Conservation (phyloP, 2,888 invertebrate species). For the Lordiphosa fenestrarum region DNA sequence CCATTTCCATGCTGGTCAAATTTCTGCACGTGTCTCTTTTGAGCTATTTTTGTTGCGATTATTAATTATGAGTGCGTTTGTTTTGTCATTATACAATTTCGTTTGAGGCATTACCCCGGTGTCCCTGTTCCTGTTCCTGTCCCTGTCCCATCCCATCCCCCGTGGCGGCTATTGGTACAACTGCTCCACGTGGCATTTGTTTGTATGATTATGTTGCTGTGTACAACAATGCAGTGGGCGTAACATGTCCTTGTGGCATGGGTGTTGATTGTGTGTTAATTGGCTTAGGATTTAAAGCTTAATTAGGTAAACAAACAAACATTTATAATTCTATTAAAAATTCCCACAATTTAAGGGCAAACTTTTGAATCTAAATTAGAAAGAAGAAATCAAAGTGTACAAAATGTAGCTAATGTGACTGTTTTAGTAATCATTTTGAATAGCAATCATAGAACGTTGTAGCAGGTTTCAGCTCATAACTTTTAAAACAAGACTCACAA, state of each 20-base stretch:
- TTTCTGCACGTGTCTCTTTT: neutral
- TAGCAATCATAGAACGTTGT: too few species aligned
- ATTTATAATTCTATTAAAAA: too few species aligned
- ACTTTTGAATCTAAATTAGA: too few species aligned
- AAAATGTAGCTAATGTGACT: too few species aligned
- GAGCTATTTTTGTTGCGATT: conserved; percentile 15
- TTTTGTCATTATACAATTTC: conserved; percentile 51
- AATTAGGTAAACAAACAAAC: neutral
- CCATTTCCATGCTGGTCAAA: too few species aligned
- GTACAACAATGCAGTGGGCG: neutral
- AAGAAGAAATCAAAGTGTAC: too few species aligned
- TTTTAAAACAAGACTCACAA: too few species aligned
- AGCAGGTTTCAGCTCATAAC: too few species aligned
- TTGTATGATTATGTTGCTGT: conserved; percentile 1
- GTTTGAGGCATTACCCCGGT: conserved; percentile 43
- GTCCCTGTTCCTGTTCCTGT: conserved; percentile 15
- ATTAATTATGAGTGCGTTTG: conserved; percentile 48
- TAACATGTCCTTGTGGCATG: neutral
- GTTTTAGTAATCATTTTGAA: too few species aligned
- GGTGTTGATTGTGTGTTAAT: conserved; percentile 7
- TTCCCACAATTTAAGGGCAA: too few species aligned
- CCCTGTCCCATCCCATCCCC: too few species aligned
- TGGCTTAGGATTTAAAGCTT: conserved; percentile 9
- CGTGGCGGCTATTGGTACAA: too few species aligned
- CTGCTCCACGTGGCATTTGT: conserved; percentile 8